Conservation (phyloP, 2,113 vertebrate genomes). For the Emydocephalus ijimae region DNA sequence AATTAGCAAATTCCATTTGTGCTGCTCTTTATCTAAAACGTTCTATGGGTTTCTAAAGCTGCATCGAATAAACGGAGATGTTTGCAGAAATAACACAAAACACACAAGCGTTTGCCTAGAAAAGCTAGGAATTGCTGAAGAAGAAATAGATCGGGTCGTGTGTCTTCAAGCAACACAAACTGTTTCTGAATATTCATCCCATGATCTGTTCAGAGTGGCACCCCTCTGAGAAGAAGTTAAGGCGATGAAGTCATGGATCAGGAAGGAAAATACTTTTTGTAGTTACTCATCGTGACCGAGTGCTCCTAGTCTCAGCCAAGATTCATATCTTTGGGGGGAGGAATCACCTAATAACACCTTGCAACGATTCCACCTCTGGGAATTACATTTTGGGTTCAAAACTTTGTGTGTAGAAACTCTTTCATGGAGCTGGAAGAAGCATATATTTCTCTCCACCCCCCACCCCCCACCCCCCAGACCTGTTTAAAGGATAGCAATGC, state of each 20-base stretch:
- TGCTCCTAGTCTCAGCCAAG: not conserved
- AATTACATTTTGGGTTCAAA: not conserved
- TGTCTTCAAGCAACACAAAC: not conserved
- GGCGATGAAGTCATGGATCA: not conserved
- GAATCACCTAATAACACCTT: not conserved
- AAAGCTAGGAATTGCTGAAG: not conserved
- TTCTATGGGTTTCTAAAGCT: not conserved
- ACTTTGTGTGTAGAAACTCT: not conserved
- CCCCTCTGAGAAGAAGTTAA: not conserved
- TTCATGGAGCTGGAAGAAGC: not conserved
- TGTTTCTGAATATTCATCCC: not conserved
- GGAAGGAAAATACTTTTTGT: not conserved
- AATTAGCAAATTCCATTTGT: slow-evolving; percentile 24
- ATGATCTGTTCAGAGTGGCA: not conserved
- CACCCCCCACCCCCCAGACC: not conserved
- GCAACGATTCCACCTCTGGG: not conserved
- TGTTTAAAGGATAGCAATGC: not conserved
- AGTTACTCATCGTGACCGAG: not conserved
- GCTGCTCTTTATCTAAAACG: not conserved
- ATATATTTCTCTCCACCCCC: not conserved
- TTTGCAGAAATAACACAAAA: not conserved
- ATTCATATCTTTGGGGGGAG: not conserved
- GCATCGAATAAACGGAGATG: not conserved
- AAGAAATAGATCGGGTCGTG: not conserved
- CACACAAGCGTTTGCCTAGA: not conserved